Base-by-base conservation (phyloP, 2,113 vertebrate species). In the Toxostoma redivivum region DNA sequence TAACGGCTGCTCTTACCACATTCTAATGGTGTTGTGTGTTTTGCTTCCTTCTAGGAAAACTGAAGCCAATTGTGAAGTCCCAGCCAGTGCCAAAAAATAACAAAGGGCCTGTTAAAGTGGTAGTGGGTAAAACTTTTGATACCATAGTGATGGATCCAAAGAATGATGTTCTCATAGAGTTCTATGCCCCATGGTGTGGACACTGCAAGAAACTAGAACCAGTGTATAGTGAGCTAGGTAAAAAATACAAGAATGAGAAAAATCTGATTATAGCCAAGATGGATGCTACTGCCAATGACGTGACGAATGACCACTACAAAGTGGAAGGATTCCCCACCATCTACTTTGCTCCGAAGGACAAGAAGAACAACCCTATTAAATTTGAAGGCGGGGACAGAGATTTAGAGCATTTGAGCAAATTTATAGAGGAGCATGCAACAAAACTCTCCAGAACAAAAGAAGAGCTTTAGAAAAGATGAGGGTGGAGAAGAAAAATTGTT, bases 161-260 rank as follows among this genome's bases (percentile, higher is more conserved):
- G 85, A 98, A 98, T 40, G 99, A 99, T 9, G 99, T 99, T 90
- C 98, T 99, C 12, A 98, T 99, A 1, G 99, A 99, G 97, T 99
- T 99, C 96, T 99, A 99, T 4, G 99, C 99, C 0, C 99, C 99
- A 0, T 99, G 99, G 99, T 99, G 99, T 10, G 99, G 99, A 65
- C 99, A 99, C 96, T 99, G 99, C 97, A 99, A 99, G 97, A 98
- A 99, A 91, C 74, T 99, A 76, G 99, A 99, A 71, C 99, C 99
- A 0, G 97, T 99, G 27, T 99, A 99, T 64, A 88, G 98, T 1
- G 98, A 98, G 78, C 97, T 99, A 86, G 99, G 97, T 67, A 99
- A 99, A 98, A 99, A 99, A 94, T 99, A 99, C 96, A 99, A 98
- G 92, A 97, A 97, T 17, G 98, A 99, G 97, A 99, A 99, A 94